These are phyloP conservation scores for Crotalus tigris DNA, from an alignment of 2,113 vertebrate genomes.

Conservation along the genomic window DNA sequence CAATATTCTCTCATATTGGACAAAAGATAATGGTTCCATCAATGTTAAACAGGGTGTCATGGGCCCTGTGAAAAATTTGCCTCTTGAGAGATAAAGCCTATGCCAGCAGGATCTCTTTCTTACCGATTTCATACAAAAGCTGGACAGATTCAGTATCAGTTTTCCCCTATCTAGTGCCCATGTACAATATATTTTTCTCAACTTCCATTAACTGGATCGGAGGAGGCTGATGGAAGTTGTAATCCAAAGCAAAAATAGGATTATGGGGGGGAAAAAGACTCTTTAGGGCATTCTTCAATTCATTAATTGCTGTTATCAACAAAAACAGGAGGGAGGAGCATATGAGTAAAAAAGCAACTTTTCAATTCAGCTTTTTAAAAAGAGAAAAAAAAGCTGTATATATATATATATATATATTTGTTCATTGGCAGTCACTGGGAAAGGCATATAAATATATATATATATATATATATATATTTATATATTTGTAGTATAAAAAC, in stretches of 20 bases:
- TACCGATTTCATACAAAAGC: background rate
- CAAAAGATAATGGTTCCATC: background rate
- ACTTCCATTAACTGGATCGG: background rate
- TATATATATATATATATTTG: background rate
- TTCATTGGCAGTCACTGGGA: background rate
- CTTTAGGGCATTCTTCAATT: background rate
- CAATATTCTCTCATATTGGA: background rate
- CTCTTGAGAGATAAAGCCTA: background rate
- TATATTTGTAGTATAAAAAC: constrained; percentile 11
- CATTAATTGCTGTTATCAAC: background rate
- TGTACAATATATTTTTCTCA: background rate
- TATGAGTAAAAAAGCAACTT: background rate
- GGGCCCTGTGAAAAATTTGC: background rate
- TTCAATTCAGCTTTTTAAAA: background rate
- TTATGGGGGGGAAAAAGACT: no score
- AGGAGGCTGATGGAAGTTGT: background rate
- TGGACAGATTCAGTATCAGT: background rate
- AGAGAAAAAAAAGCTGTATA: background rate
- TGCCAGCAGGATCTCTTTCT: background rate
- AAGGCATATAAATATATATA: background rate
- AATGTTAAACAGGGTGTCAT: background rate
- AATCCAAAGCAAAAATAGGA: background rate
- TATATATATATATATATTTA: background rate
- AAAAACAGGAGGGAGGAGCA: background rate
- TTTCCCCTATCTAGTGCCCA: background rate